Evolutionary conservation across 2,888 invertebrate genomes (phyloP).

Genomic region (Branchipolynoe longqiensis): DNA sequence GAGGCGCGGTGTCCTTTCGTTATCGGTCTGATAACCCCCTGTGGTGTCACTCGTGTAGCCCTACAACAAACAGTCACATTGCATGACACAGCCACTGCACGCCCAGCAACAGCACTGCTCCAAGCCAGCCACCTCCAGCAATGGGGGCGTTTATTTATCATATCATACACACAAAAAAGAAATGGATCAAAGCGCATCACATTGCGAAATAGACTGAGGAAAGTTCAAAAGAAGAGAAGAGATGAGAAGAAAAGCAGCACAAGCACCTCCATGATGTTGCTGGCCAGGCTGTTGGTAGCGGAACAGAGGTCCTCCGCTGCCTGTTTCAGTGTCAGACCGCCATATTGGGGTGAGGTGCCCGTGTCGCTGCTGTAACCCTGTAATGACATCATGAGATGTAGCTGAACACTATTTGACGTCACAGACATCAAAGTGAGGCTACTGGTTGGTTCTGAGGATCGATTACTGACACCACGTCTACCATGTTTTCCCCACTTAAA

Average conservation of each 20-base stretch:
- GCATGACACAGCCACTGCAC: neutral
- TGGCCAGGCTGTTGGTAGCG: constrained; percentile 92
- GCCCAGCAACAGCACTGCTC: neutral
- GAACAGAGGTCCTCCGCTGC: constrained; percentile 96
- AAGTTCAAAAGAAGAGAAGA: neutral
- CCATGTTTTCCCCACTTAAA: no score
- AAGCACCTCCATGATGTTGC: constrained; percentile 86
- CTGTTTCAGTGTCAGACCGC: constrained; percentile 84
- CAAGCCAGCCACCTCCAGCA: neutral
- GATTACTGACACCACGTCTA: no score
- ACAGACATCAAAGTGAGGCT: no score
- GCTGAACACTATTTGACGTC: no score
- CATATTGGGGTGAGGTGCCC: constrained; percentile 2
- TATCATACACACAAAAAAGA: no score
- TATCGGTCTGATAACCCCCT: constrained; percentile 7
- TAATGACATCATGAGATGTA: no score
- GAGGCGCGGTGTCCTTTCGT: constrained; percentile 8
- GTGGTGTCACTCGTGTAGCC: constrained; percentile 26
- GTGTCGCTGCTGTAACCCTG: constrained; percentile 43
- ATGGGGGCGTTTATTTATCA: no score
- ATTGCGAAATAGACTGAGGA: no score
- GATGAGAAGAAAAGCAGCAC: neutral
- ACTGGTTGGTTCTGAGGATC: no score
- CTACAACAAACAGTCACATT: constrained; percentile 34
- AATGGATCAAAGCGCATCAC: neutral